phyloP scores from a whole-genome alignment of 2,113 vertebrate genomes.

The Meleagris gallopavo region DNA sequence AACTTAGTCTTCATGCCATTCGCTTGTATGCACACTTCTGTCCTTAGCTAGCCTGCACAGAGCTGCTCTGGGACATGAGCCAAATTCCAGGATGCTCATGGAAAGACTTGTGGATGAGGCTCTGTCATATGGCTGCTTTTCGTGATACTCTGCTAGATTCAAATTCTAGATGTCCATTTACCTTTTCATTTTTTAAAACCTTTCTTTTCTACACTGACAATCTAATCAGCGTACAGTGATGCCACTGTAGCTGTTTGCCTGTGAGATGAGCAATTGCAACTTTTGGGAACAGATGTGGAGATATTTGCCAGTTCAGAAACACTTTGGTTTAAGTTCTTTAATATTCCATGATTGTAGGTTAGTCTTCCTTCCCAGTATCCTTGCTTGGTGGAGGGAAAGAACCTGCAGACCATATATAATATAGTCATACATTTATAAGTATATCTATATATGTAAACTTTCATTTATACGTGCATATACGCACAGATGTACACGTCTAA shows the following conservation, averaged over 20 bases:
- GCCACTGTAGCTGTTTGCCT: background rate
- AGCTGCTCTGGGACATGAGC: conserved; percentile 15
- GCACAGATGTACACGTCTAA: background rate
- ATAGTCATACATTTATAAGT: background rate
- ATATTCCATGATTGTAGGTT: background rate
- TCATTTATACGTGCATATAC: too few species aligned
- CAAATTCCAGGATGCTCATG: conserved; percentile 6
- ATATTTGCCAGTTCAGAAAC: background rate
- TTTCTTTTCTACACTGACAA: background rate
- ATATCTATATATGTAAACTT: background rate
- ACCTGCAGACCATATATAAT: background rate
- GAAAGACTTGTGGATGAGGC: background rate
- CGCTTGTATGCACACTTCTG: background rate
- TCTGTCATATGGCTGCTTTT: background rate
- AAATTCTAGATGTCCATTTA: background rate
- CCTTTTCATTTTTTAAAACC: background rate
- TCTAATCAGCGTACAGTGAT: background rate
- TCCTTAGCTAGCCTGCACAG: conserved; percentile 44
- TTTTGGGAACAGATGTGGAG: background rate
- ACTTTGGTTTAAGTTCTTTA: background rate
- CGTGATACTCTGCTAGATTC: background rate
- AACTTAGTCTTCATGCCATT: conserved; percentile 3
- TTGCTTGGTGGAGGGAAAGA: background rate
- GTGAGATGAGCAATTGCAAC: background rate
- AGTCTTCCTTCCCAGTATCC: background rate